Base-by-base conservation (phyloP, 2,888 invertebrate genomes). In the Pollenia angustigena region DNA sequence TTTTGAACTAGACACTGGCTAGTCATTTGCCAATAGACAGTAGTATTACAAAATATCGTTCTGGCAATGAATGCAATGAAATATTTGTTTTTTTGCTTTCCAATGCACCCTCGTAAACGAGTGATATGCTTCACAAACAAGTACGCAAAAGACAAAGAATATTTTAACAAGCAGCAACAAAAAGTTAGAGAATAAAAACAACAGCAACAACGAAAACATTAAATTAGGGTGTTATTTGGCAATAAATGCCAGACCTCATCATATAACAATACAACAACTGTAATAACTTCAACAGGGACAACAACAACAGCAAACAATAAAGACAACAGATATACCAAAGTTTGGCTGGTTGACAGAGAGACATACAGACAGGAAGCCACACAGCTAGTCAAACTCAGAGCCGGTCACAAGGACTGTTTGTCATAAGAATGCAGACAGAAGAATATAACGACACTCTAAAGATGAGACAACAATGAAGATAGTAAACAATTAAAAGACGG, bases 201-300 rank as follows among this genome's bases (percentile, higher is more conserved):
- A 66, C 64, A 64, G 56, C 68, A 75, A 44, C 14, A 62, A 60
- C 48, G 54, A 60, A 7, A n/a, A 81, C 54, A 56, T 80, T 44
- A 71, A 84, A 87, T 87, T 87, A 78, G 84, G 78, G 80, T 69
- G 79, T 75, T 86, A 64, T 82, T 85, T 85, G 85, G 80, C 76
- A 81, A 87, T 76, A 81, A 87, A 74, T 84, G 84, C 78, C 72
- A 87, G 80, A 81, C 69, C 58, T 78, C 40, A 69, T 81, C 78
- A 84, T 74, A 78, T 44, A 64, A 56, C 72, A 78, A 68, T 60
- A 80, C 69, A 74, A 85, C 69, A 79, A 72, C 69, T 44, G 56
- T 54, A 56, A 71, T 40, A 79, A 64, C 52, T 58, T 44, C 56
- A 46, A 71, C n/a, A 14, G 11, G 12, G 46, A 11, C 54, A 85